Evolutionary conservation across 2,797 vertebrate species (phyloP).

Genomic region (Clarias platycephalus): DNA sequence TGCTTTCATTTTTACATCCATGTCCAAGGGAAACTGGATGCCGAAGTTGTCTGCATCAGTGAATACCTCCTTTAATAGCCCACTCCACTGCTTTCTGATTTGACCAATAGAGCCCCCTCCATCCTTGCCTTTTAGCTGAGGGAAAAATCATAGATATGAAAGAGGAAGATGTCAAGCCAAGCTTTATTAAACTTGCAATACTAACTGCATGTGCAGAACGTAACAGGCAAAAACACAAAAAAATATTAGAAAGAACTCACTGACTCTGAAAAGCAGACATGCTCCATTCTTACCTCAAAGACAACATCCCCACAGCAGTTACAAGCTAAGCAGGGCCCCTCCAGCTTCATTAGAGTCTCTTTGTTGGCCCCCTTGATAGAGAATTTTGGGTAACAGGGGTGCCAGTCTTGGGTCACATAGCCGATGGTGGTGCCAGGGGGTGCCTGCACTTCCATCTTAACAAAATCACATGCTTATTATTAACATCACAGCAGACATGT

Average conservation of each 20-base stretch:
- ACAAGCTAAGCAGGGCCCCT: slow-evolving; percentile 86
- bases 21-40: slow-evolving; percentile 87
- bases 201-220: background rate
- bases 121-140: slow-evolving; percentile 79
- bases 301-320: slow-evolving; percentile 87
- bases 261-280: background rate
- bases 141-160: background rate
- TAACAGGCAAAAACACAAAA: background rate
- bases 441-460: slow-evolving; percentile 86
- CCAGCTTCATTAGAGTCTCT: slow-evolving; percentile 78
- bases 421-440: slow-evolving; percentile 86
- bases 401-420: slow-evolving; percentile 85
- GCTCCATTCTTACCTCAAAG: slow-evolving; percentile 78
- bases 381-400: slow-evolving; percentile 82
- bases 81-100: slow-evolving; percentile 91
- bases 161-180: background rate
- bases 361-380: slow-evolving; percentile 81
- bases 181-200: background rate
- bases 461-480: slow-evolving; percentile 5
- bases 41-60: slow-evolving; percentile 89
- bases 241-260: background rate
- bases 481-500: background rate
- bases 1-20: slow-evolving; percentile 89
- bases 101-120: slow-evolving; percentile 75
- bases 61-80: slow-evolving; percentile 83